Conservation (phyloP, 2,797 vertebrate genomes). For the Paratrypauchen microcephalus region DNA sequence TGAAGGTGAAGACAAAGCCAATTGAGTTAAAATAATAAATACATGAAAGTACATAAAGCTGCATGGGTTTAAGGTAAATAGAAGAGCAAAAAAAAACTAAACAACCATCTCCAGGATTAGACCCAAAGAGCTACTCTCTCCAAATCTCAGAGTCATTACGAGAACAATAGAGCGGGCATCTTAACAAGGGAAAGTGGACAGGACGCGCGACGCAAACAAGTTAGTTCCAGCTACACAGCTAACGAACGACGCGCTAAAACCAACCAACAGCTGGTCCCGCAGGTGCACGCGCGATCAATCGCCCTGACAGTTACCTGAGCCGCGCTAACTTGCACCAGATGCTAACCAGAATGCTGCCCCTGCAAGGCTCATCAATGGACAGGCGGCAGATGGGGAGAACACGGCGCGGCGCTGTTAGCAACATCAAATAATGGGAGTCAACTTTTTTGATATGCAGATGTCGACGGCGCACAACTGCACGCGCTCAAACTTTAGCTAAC, state of each 20-base stretch:
- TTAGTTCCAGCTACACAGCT: slow-evolving; percentile 58
- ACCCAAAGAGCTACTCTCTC: not conserved
- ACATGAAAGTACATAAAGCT: too few species aligned
- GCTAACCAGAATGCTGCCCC: slow-evolving; percentile 83
- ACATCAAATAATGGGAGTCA: slow-evolving; percentile 73
- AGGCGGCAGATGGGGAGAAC: slow-evolving; percentile 82
- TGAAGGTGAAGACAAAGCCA: too few species aligned
- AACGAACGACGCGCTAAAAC: slow-evolving; percentile 73
- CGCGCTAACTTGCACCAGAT: slow-evolving; percentile 81
- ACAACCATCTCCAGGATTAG: too few species aligned
- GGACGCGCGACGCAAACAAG: slow-evolving; percentile 64
- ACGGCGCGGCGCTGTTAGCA: slow-evolving; percentile 71
- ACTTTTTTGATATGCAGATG: slow-evolving; percentile 76
- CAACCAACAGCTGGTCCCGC: slow-evolving; percentile 78
- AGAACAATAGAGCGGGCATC: slow-evolving; percentile 41
- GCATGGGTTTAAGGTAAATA: too few species aligned
- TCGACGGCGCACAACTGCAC: slow-evolving; percentile 63
- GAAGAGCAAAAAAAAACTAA: too few species aligned
- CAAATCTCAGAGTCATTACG: slow-evolving; percentile 39
- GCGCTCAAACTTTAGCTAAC: slow-evolving; percentile 65
- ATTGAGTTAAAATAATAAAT: too few species aligned
- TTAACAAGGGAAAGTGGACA: slow-evolving; percentile 66
- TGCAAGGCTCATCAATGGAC: slow-evolving; percentile 84
- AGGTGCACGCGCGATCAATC: slow-evolving; percentile 84
- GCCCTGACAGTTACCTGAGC: slow-evolving; percentile 83